A percentile compares a stretch with the other conserved stretches of the same genome.
phyloP scores from a whole-genome alignment of 2,113 vertebrate genomes.

The Leucosticte australis region DNA sequence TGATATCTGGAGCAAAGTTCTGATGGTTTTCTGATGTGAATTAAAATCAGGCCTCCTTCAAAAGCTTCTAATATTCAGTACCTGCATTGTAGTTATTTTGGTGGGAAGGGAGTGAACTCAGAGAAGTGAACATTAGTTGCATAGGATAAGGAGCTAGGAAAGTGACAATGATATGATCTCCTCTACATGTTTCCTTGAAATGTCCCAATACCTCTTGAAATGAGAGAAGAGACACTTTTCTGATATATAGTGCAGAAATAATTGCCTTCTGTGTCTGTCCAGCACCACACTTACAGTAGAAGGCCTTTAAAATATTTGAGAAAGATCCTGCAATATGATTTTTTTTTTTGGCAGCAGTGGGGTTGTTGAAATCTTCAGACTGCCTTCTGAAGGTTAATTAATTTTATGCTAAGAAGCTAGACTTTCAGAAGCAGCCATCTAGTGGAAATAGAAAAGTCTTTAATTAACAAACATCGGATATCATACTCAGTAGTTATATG shows the following conservation, averaged over 20 bases:
- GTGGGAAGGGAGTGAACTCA: neutral
- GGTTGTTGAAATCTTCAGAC: neutral
- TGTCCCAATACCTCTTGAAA: neutral
- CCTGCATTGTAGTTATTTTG: neutral
- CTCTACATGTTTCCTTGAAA: neutral
- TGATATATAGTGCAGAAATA: slow-evolving; percentile 5
- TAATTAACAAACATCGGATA: slow-evolving; percentile 44
- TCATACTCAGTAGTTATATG: neutral
- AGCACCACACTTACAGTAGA: neutral
- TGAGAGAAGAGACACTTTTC: neutral
- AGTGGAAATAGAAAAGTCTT: slow-evolving; percentile 32
- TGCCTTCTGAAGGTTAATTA: slow-evolving; percentile 57
- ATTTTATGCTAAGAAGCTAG: slow-evolving; percentile 52
- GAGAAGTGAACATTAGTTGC: neutral
- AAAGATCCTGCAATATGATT: neutral
- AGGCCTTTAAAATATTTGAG: neutral
- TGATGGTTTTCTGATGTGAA: neutral
- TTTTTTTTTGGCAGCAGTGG: neutral
- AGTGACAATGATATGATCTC: neutral
- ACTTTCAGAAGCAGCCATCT: slow-evolving; percentile 23
- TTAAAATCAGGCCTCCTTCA: neutral
- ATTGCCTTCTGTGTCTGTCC: neutral
- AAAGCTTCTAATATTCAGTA: neutral
- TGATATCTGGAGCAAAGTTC: neutral
- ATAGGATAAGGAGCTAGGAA: neutral